phyloP scores from a whole-genome alignment of 2,888 invertebrate genomes.

The Myopa tessellatipennis region DNA sequence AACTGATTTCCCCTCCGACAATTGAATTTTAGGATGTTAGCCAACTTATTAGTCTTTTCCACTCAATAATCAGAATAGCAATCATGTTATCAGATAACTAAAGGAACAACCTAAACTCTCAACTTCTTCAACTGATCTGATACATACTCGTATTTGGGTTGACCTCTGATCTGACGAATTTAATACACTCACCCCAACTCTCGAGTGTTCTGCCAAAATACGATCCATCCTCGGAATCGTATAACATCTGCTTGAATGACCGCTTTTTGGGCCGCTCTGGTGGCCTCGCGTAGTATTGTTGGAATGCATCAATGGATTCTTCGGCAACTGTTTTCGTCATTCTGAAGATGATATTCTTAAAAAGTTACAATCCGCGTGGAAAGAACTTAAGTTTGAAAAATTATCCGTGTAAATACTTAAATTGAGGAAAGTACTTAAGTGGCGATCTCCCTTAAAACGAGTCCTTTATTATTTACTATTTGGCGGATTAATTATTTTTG shows the following conservation, averaged over 20 bases:
- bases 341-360: slow-evolving; percentile 30
- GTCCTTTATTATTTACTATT: no score
- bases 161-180: not conserved
- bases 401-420: slow-evolving; percentile 21
- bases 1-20: no score
- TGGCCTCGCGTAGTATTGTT: slow-evolving; percentile 75
- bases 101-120: no score
- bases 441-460: no score
- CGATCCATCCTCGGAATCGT: slow-evolving; percentile 79
- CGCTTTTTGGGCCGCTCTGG: slow-evolving; percentile 73
- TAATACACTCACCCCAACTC: slow-evolving; percentile 83
- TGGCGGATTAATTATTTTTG: no score
- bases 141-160: no score
- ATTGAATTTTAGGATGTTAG: no score
- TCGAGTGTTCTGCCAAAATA: slow-evolving; percentile 82
- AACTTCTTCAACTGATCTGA: no score
- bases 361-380: slow-evolving; percentile 18
- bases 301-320: slow-evolving; percentile 72
- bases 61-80: no score
- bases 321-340: slow-evolving; percentile 62
- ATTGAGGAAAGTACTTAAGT: no score
- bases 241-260: slow-evolving; percentile 76
- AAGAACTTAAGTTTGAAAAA: slow-evolving; percentile 26
- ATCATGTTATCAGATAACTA: no score
- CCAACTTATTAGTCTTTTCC: no score